Conservation (phyloP, 2,888 invertebrate genomes). For the Pycnomerus fuliginosus region DNA sequence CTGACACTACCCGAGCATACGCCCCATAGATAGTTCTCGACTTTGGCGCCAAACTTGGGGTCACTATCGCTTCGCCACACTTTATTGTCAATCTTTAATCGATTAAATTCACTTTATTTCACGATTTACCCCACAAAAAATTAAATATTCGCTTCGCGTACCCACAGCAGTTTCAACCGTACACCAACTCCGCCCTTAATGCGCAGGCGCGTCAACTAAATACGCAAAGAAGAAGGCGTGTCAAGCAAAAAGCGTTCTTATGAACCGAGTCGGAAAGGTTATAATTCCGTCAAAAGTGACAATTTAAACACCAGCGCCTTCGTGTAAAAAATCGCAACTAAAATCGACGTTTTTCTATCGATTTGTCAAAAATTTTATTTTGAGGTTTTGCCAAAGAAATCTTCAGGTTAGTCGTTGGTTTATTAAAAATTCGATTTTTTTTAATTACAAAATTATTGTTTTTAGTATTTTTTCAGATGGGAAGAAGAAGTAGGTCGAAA, state of each 20-base stretch:
- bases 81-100: slow-evolving; percentile 2
- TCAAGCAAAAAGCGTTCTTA: slow-evolving; percentile 22
- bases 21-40: slow-evolving; percentile 41
- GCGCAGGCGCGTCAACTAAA: slow-evolving; percentile 16
- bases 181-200: slow-evolving; percentile 24
- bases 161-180: slow-evolving; percentile 43
- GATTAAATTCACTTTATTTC: slow-evolving; percentile 13
- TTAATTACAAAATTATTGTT: slow-evolving; percentile 8
- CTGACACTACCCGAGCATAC: slow-evolving; percentile 43
- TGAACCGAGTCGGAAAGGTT: background rate
- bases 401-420: slow-evolving; percentile 13
- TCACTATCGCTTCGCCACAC: slow-evolving; percentile 4
- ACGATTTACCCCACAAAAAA: slow-evolving; percentile 23
- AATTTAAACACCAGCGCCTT: slow-evolving; percentile 44
- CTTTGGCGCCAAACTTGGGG: slow-evolving; percentile 1
- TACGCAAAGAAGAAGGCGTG: slow-evolving; percentile 8
- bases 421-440: slow-evolving; percentile 15
- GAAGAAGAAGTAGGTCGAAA: slow-evolving; percentile 55
- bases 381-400: slow-evolving; percentile 16
- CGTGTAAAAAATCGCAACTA: slow-evolving; percentile 48
- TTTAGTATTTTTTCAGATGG: slow-evolving; percentile 50
- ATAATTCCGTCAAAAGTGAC: slow-evolving; percentile 1
- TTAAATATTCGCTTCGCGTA: slow-evolving; percentile 42
- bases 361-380: slow-evolving; percentile 37
- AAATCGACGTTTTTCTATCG: slow-evolving; percentile 48